A percentile compares a stretch with the other conserved stretches of the same genome.
These are phyloP conservation scores for Botia almorhae DNA, from an alignment of 2,797 vertebrate species.

Conservation along the genomic window DNA sequence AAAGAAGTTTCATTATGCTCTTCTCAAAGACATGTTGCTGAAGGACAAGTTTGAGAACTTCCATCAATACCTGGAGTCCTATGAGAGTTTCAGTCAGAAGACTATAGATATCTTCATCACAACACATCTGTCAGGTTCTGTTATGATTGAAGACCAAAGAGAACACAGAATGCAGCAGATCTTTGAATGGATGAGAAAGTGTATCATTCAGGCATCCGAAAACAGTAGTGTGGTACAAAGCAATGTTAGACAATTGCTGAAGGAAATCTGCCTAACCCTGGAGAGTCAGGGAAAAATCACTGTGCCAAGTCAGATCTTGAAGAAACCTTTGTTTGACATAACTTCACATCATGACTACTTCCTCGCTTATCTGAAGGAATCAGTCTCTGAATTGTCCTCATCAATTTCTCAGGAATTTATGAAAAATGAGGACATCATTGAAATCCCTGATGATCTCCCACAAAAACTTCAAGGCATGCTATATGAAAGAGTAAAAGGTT, in stretches of 20 bases:
- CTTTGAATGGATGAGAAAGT: constrained; percentile 65
- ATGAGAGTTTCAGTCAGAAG: constrained; percentile 64
- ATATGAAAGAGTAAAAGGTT: constrained; percentile 69
- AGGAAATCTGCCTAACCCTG: constrained; percentile 68
- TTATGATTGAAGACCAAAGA: constrained; percentile 59
- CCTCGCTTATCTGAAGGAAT: constrained; percentile 64
- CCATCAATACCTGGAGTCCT: constrained; percentile 68
- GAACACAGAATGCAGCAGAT: constrained; percentile 71
- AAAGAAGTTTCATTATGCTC: constrained; percentile 65
- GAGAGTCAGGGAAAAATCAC: constrained; percentile 66
- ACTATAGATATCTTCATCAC: constrained; percentile 67
- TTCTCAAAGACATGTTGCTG: constrained; percentile 72
- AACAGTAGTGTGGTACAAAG: constrained; percentile 54
- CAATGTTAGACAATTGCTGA: constrained; percentile 69
- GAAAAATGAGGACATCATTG: constrained; percentile 51
- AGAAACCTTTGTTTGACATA: constrained; percentile 73
- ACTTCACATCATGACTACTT: constrained; percentile 69
- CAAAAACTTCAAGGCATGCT: constrained; percentile 67
- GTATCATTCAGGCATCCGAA: constrained; percentile 63
- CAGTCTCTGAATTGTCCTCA: constrained; percentile 64
- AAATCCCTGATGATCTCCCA: constrained; percentile 66
- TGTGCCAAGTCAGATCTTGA: constrained; percentile 57
- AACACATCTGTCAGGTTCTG: constrained; percentile 64
- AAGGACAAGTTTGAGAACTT: constrained; percentile 72
- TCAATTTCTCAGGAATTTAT: constrained; percentile 67